phyloP scores from a whole-genome alignment of 1,140 invertebrate species.

The Drosophila quadrilineata region DNA sequence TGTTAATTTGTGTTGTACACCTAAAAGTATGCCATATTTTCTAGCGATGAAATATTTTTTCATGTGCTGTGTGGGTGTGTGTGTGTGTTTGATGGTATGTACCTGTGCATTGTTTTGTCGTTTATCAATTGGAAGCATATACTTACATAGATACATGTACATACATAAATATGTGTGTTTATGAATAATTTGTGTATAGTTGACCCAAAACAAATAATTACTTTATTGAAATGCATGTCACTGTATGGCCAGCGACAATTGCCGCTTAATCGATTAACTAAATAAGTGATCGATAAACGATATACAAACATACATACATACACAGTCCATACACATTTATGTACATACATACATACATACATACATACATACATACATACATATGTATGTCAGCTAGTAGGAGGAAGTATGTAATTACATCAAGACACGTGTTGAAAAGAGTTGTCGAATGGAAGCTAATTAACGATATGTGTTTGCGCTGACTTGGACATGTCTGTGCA shows the following conservation, averaged over 20 bases:
- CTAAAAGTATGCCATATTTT: slow-evolving; percentile 51
- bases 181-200: slow-evolving; percentile 51
- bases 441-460: background rate
- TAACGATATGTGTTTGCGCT: background rate
- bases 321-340: no score
- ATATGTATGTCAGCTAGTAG: background rate
- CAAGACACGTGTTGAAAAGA: slow-evolving; percentile 6
- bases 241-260: slow-evolving; percentile 44
- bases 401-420: background rate
- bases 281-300: slow-evolving; percentile 41
- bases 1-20: slow-evolving; percentile 8
- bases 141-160: no score
- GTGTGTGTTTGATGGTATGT: background rate
- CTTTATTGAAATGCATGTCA: slow-evolving; percentile 39
- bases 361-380: background rate
- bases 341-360: background rate
- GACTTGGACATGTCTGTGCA: background rate
- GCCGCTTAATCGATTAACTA: slow-evolving; percentile 47
- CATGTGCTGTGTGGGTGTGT: no score
- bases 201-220: slow-evolving; percentile 44
- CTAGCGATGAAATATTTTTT: no score
- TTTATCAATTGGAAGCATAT: slow-evolving; percentile 55
- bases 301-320: no score
- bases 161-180: no score
- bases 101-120: slow-evolving; percentile 6